Percentiles rank a stretch among this genome's conserved stretches.
phyloP scores from a whole-genome alignment of 1,140 invertebrate genomes.

The Chrysopa pallens region DNA sequence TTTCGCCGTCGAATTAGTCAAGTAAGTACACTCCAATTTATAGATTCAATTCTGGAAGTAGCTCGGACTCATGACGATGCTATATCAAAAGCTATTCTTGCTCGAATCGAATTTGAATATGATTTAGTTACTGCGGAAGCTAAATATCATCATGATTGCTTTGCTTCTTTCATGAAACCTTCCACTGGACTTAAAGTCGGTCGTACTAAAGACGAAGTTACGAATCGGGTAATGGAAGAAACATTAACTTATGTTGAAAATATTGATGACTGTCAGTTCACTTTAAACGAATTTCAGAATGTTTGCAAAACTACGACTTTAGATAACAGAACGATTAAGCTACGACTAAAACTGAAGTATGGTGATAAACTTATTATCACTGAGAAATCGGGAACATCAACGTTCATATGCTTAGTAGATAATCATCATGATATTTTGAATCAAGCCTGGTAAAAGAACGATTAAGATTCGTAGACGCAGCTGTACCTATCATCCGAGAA shows the following conservation, averaged over 20 bases:
- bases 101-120: constrained; percentile 13
- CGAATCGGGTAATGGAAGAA: constrained; percentile 12
- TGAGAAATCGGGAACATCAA: constrained; percentile 4
- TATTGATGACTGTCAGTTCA: constrained; percentile 15
- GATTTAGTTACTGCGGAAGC: constrained; percentile 19
- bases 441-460: constrained; percentile 7
- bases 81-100: constrained; percentile 14
- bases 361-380: constrained; percentile 5
- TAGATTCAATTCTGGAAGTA: constrained; percentile 12
- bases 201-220: constrained; percentile 13
- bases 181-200: constrained; percentile 17
- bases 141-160: constrained; percentile 17
- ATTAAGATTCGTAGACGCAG: neutral
- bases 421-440: constrained; percentile 8
- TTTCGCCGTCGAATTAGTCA: constrained; percentile 11
- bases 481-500: too few relatives aligned
- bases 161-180: constrained; percentile 9
- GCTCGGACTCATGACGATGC: constrained; percentile 14
- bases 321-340: constrained; percentile 4
- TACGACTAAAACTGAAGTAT: constrained; percentile 5
- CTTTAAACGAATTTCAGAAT: constrained; percentile 11
- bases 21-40: constrained; percentile 13
- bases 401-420: constrained; percentile 3
- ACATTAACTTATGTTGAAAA: constrained; percentile 9
- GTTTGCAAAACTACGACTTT: constrained; percentile 2